phyloP scores from a whole-genome alignment of 1,140 invertebrate genomes.

The Laupala kohalensis region DNA sequence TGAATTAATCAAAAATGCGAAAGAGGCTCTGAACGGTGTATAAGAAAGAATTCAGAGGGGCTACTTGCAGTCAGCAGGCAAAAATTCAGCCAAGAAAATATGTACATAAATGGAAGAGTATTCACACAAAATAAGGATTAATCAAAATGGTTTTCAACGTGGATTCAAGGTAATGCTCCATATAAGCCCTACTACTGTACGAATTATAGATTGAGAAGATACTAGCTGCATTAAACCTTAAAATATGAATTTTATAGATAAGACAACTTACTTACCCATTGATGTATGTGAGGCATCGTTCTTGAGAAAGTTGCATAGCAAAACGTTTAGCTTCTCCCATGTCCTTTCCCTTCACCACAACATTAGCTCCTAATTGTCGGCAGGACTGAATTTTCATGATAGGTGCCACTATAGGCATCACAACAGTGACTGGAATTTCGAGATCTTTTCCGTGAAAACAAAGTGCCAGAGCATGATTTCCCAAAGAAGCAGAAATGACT shows the following conservation, averaged over 20 bases:
- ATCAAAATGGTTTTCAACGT: too few species aligned
- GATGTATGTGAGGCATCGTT: conserved; percentile 62
- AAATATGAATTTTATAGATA: too few species aligned
- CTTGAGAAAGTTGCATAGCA: conserved; percentile 59
- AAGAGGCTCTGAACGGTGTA: too few species aligned
- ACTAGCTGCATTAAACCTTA: too few species aligned
- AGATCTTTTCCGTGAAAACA: conserved; percentile 75
- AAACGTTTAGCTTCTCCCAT: conserved; percentile 73
- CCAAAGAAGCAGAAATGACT: conserved; percentile 82
- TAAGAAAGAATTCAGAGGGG: too few species aligned
- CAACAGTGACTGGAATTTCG: conserved; percentile 74
- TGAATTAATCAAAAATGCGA: too few species aligned
- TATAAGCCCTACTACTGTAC: too few species aligned
- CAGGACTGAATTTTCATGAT: conserved; percentile 91
- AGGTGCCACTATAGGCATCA: conserved; percentile 82
- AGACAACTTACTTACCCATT: conserved; percentile 57
- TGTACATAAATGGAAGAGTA: too few species aligned
- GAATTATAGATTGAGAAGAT: too few species aligned
- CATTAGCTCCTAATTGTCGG: conserved; percentile 65
- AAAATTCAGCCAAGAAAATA: too few species aligned
- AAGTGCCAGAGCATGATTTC: conserved; percentile 82
- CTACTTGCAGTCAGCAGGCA: too few species aligned
- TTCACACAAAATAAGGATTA: too few species aligned
- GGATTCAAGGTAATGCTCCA: neutral
- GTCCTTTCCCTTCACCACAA: conserved; percentile 69